Evolutionary conservation across 2,888 invertebrate genomes (phyloP), one percentile per base, ranked within the genome.

Genomic region (Euzophera pinguis): DNA sequence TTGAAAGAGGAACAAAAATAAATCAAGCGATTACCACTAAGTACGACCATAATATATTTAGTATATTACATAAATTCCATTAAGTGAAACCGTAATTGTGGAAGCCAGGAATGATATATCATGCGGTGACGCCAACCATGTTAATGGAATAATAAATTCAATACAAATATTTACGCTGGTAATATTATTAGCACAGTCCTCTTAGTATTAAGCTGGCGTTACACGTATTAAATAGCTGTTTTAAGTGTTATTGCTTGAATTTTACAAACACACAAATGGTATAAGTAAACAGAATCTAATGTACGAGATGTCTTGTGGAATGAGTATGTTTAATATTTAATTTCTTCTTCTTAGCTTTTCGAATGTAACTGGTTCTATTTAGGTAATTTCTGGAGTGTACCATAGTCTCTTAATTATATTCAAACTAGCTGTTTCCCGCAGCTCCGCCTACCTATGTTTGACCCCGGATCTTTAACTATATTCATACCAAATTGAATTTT

Each of bases 121-220:
- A 57, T 58, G 59, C 53, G 47, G 37, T 49, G 53, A 53, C 45
- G 52, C 49, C 52, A 51, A 51, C 57, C 53, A 54, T 54, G 58
- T 55, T 63, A 61, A 64, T 63, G 59, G 64, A 62, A 64, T 65
- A 63, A 65, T 66, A 62, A 66, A 67, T 63, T 59, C 58, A 59
- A 57, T 56, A 62, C 58, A 59, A 57, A 65, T 59, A 59, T 62
- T 60, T 60, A 47, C 51, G 50, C 48, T 45, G 54, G 54, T 57
- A 59, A 56, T 53, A 38, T 53, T 53, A 48, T 51, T 37, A 47
- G 41, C 42, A 47, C 16, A 38, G 29, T 4, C 5, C 22, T 5
- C 45, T 16, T 16, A 39, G 32, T 45, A 43, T 43, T 41, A 22
- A 43, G 27, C 43, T 43, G n/a, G 43, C 16, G 4, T 10, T 32